These are phyloP conservation scores for Limenitis camilla DNA, from an alignment of 2,888 invertebrate species.

Conservation along the genomic window DNA sequence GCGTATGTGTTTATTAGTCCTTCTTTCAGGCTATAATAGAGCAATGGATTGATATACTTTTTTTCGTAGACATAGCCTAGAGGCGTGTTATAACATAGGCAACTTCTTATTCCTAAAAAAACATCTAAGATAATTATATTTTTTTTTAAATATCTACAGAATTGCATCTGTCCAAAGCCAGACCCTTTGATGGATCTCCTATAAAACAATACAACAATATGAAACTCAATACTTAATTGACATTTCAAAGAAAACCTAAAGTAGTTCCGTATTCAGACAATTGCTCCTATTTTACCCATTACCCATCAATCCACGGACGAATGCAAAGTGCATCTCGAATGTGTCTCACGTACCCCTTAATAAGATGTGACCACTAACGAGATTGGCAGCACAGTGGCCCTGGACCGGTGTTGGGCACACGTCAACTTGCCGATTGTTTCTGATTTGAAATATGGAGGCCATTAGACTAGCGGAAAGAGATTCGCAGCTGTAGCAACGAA, in stretches of 20 bases:
- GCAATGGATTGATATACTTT: no score
- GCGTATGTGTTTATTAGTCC: no score
- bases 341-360: constrained; percentile 64
- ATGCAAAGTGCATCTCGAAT: constrained; percentile 50
- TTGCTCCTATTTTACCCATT: constrained; percentile 48
- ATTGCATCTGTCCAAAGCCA: no score
- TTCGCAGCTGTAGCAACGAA: background rate
- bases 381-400: constrained; percentile 68
- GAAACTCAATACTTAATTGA: constrained; percentile 6
- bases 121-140: no score
- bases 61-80: no score
- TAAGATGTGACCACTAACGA: constrained; percentile 63
- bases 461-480: constrained; percentile 29
- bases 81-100: no score
- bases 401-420: constrained; percentile 27
- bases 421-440: constrained; percentile 62
- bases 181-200: background rate
- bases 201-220: background rate
- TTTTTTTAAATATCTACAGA: no score
- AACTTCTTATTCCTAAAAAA: no score
- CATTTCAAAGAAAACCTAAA: background rate
- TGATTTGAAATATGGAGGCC: constrained; percentile 42
- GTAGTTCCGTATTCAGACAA: constrained; percentile 20
- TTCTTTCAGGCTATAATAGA: no score
- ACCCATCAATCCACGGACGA: constrained; percentile 58